These are phyloP conservation scores for Phrixothrix hirtus DNA, from an alignment of 2,888 invertebrate species.

Conservation along the genomic window DNA sequence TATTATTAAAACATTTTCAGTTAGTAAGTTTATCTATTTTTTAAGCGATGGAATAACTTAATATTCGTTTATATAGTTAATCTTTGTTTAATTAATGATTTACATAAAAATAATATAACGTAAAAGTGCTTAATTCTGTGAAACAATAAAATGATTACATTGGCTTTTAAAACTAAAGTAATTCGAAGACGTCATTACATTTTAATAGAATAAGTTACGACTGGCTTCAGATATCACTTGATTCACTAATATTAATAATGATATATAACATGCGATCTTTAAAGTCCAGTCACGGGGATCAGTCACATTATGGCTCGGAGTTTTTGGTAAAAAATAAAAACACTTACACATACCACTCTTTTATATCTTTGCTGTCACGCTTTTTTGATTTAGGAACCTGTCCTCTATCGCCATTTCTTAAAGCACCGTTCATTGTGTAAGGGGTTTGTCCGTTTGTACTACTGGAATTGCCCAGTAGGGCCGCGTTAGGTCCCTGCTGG, in stretches of 20 bases:
- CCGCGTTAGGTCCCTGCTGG: slow-evolving; percentile 79
- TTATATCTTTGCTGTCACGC: slow-evolving; percentile 84
- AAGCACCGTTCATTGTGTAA: slow-evolving; percentile 59
- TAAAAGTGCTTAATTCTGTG: slow-evolving; percentile 13
- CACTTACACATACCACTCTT: slow-evolving; percentile 93
- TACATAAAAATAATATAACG: not conserved
- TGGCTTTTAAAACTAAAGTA: slow-evolving; percentile 1
- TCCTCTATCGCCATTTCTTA: slow-evolving; percentile 56
- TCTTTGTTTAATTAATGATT: not conserved
- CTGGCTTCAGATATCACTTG: slow-evolving; percentile 28
- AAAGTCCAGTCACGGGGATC: slow-evolving; percentile 23
- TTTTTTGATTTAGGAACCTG: slow-evolving; percentile 61
- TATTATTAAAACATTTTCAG: too few relatives aligned
- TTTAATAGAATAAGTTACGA: slow-evolving; percentile 15
- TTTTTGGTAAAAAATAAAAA: slow-evolving; percentile 35
- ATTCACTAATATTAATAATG: slow-evolving; percentile 25
- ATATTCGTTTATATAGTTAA: not conserved
- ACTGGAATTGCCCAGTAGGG: slow-evolving; percentile 66
- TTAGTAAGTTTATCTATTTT: too few relatives aligned
- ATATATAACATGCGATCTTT: slow-evolving; percentile 24
- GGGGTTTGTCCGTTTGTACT: slow-evolving; percentile 57
- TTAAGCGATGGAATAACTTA: too few relatives aligned
- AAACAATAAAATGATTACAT: slow-evolving; percentile 6
- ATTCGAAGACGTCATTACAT: slow-evolving; percentile 15
- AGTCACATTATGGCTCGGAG: slow-evolving; percentile 49